Conservation (phyloP, 2,888 invertebrate species). For the Philaethria dido region DNA sequence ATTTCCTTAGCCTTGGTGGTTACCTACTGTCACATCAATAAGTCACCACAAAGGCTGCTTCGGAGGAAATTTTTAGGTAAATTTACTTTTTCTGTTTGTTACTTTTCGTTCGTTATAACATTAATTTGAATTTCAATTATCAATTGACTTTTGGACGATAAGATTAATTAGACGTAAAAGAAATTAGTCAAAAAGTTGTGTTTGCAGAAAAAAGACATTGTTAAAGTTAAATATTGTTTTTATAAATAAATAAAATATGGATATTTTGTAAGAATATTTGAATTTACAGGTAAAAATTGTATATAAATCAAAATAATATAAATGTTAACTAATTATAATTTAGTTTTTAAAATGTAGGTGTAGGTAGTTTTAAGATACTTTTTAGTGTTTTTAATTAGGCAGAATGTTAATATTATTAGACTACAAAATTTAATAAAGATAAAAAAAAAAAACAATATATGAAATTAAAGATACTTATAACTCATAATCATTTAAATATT, state of each 20-base stretch:
- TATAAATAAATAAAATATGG: neutral
- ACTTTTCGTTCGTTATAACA: slow-evolving; percentile 7
- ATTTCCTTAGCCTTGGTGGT: slow-evolving; percentile 1
- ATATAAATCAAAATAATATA: neutral
- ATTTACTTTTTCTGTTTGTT: neutral
- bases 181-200: slow-evolving; percentile 19
- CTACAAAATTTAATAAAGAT: too few species aligned
- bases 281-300: slow-evolving; percentile 30
- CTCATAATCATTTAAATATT: too few species aligned
- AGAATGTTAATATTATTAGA: too few species aligned
- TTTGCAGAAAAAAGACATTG: slow-evolving; percentile 8
- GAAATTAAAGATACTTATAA: too few species aligned
- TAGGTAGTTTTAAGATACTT: too few species aligned
- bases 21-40: neutral
- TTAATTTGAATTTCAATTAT: slow-evolving; percentile 38
- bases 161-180: slow-evolving; percentile 32
- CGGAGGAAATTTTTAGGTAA: slow-evolving; percentile 10
- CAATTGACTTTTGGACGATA: slow-evolving; percentile 35
- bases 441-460: too few species aligned
- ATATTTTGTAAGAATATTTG: slow-evolving; percentile 29
- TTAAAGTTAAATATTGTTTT: slow-evolving; percentile 1
- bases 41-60: too few species aligned
- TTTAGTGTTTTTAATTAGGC: too few species aligned
- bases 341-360: too few species aligned
- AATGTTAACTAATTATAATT: too few species aligned